phyloP scores from a whole-genome alignment of 1,140 invertebrate genomes.

The Diorhabda sublineata region DNA sequence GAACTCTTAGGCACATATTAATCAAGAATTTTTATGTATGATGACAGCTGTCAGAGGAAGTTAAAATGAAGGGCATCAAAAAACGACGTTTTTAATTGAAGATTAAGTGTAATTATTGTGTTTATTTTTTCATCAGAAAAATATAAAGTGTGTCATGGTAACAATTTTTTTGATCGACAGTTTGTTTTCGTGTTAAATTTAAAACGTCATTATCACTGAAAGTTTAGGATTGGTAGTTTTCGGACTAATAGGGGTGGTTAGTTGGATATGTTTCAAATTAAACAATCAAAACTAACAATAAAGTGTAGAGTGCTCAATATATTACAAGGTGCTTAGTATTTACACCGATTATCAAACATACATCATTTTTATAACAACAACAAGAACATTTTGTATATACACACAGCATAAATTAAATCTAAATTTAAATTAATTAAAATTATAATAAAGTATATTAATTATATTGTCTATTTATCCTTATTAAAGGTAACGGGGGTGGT shows the following conservation, averaged over 20 bases:
- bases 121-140: no score
- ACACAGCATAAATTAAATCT: constrained; percentile 7
- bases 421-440: not conserved
- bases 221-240: no score
- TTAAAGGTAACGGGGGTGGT: constrained; percentile 19
- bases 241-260: not conserved
- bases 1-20: no score
- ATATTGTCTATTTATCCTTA: constrained; percentile 9
- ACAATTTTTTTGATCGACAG: no score
- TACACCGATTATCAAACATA: constrained; percentile 11
- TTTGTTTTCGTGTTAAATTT: no score
- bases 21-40: no score
- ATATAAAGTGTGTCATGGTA: no score
- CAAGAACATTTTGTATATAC: constrained; percentile 10
- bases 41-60: no score
- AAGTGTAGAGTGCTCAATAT: constrained; percentile 5
- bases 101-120: no score
- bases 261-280: not conserved
- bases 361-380: constrained; percentile 14
- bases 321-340: constrained; percentile 17
- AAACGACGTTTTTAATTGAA: no score
- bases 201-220: no score
- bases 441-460: not conserved
- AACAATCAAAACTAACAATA: not conserved
- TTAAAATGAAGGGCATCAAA: no score